Base-by-base conservation (phyloP, 2,797 vertebrate genomes). In the Anguilla anguilla region DNA sequence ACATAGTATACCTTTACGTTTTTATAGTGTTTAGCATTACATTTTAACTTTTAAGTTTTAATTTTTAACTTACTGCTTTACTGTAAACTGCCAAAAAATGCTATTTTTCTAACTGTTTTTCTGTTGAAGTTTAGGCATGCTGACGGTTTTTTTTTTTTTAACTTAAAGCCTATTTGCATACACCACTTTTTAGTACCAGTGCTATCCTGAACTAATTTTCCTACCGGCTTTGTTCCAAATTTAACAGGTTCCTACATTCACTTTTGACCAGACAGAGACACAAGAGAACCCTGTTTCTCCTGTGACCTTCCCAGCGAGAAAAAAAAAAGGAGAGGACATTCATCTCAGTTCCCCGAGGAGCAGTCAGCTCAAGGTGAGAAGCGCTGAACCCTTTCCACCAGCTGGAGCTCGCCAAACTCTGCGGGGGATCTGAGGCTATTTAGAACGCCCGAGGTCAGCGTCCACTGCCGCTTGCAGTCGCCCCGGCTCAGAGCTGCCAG, bases 361-460 rank as follows among this genome's bases (percentile, higher is more conserved):
- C 39, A 64, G 82, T 89, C 86, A 39, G 39, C 82, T 85, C 67
- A 87, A 89, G 83, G 86, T 87, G 88, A 87, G 83, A 43, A 53
- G 51, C 6, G 46, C 35, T 57, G 88, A 87, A 61, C 86, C 82
- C 10, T 7, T 19, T 84, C 81, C 81, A 59, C 79, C 81, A 35
- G 61, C 88, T 84, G 79, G 79, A 83, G 28, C 17, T 19, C 49
- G 49, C 85, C 39, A 6, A 35, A 28, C 51, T 83, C 59, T 51
- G 67, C 19, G 53, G 82, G 61, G 82, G 79, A 84, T 61, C 64
- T 22, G 86, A 55, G 74, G 51, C 49, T 28, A 64, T 81, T 79
- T 57, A 39, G 82, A 84, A 84, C 59, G 25, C 61, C 57, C 11
- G 67, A 84, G 83, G 9, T 74, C 82, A 35, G 72, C 31, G 31